Percentiles rank a stretch among this genome's conserved stretches.
Evolutionary conservation across 2,888 invertebrate genomes (phyloP).

Genomic region (Rotaria socialis): DNA sequence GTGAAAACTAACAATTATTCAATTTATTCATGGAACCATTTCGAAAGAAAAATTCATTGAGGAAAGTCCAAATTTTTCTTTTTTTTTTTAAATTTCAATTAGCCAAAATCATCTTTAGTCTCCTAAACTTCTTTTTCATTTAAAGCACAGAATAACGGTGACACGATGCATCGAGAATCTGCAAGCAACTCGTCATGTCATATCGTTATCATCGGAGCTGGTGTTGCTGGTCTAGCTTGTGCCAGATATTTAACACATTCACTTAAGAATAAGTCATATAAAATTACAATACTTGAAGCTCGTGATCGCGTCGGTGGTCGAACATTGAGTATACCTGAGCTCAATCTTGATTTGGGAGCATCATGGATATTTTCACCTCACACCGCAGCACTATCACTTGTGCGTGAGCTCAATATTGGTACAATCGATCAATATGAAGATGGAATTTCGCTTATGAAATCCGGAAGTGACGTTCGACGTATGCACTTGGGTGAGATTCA

Average conservation of each 20-base stretch:
- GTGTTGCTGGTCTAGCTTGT: neutral
- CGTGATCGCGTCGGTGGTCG: neutral
- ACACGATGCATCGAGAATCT: neutral
- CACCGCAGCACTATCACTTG: neutral
- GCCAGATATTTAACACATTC: neutral
- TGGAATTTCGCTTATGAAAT: neutral
- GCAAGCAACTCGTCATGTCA: neutral
- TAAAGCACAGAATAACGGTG: neutral
- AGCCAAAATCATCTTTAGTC: too few relatives aligned
- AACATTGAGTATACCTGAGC: neutral
- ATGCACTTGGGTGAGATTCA: neutral
- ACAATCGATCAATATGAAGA: neutral
- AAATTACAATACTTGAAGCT: neutral
- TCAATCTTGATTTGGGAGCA: neutral
- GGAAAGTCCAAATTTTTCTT: too few relatives aligned
- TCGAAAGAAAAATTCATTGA: too few relatives aligned
- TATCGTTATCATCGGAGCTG: neutral
- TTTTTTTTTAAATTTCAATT: too few relatives aligned
- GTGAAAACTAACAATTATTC: too few relatives aligned
- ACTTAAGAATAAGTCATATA: neutral
- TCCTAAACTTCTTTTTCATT: too few relatives aligned
- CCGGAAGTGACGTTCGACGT: neutral
- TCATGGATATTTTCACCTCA: neutral
- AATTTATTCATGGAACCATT: too few relatives aligned
- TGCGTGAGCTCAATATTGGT: neutral